Evolutionary conservation across 2,113 vertebrate species (phyloP).

Genomic region (Peucedramus taeniatus): DNA sequence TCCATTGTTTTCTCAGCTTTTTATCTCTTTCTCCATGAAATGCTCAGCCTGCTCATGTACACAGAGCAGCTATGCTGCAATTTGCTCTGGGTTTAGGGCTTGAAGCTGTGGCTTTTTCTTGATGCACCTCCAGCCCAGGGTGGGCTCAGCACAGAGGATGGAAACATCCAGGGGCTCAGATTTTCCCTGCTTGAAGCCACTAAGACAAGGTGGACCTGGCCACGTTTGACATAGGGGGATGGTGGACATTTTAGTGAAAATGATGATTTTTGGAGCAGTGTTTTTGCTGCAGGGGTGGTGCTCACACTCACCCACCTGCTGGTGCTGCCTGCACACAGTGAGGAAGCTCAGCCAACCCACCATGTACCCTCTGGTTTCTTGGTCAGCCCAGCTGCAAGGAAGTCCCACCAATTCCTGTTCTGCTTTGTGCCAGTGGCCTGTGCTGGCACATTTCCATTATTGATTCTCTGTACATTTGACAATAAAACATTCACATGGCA

Average conservation of each 20-base stretch:
- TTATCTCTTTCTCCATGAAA: not conserved
- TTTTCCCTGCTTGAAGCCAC: not conserved
- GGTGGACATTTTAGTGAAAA: not conserved
- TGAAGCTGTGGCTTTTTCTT: not conserved
- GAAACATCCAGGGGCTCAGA: not conserved
- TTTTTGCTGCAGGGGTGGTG: not conserved
- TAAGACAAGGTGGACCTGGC: not conserved
- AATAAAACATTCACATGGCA: not conserved
- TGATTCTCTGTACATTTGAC: not conserved
- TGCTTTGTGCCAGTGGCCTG: not conserved
- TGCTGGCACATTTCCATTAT: not conserved
- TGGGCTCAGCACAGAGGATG: accelerated
- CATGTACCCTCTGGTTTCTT: accelerated
- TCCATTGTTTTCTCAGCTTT: not conserved
- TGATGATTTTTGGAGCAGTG: not conserved
- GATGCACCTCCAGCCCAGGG: not conserved
- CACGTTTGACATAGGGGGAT: not conserved
- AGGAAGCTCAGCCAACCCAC: not conserved
- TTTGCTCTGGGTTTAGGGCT: not conserved
- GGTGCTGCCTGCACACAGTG: accelerated
- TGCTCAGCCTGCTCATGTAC: not conserved
- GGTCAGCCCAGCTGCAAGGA: not conserved
- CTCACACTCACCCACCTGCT: not conserved
- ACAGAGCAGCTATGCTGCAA: accelerated
- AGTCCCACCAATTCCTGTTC: not conserved